Base-by-base conservation (phyloP, 2,113 vertebrate genomes). In the Eptatretus burgeri region DNA sequence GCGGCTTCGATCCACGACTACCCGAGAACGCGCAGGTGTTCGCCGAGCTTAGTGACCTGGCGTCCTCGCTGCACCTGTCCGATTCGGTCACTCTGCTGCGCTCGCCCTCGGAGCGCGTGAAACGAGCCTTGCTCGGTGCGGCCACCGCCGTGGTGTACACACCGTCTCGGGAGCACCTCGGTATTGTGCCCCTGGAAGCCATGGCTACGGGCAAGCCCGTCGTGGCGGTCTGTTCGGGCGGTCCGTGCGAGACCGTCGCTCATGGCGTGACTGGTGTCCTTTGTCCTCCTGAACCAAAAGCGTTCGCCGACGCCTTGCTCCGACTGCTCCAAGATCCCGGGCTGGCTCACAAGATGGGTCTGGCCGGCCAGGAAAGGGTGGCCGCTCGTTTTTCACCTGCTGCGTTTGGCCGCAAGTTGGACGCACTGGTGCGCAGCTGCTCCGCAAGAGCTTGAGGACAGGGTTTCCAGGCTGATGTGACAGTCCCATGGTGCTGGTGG, bases 201-300 rank as follows among this genome's bases (percentile, higher is more conserved):
- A 96, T 96, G 91, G 94, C 93, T 67, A 81, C 81, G 74, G 74
- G 73, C 64, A 84, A 85, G 68, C 91, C 91, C 0, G 85, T 98
- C 69, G 75, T 98, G 20, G 85, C 86, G 0, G 87, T 84, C 63
- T 85, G 82, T 72, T 91, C 88, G 1, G 91, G 91, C 1, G 91
- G 91, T 0, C 91, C 91, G 50, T 71, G 93, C 71, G 91, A 98
- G 73, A 85, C 89, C 7, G 27, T 96, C 14, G 70, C 72, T 13
- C 75, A 91, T 16, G 76, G 74, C 1, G 73, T 85, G 3, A 19
- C 91, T 0, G 91, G 89, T 20, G 94, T 88, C 71, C 73, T 98
- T 49, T 85, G 85, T 62, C 75, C 82, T 67, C 79, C 89, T 66
- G 72, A 77, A 5, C 79, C 84, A 0, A 72, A 72, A 1, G 70